phyloP scores from a whole-genome alignment of 1,140 invertebrate species.

The Venustaconcha ellipsiformis region DNA sequence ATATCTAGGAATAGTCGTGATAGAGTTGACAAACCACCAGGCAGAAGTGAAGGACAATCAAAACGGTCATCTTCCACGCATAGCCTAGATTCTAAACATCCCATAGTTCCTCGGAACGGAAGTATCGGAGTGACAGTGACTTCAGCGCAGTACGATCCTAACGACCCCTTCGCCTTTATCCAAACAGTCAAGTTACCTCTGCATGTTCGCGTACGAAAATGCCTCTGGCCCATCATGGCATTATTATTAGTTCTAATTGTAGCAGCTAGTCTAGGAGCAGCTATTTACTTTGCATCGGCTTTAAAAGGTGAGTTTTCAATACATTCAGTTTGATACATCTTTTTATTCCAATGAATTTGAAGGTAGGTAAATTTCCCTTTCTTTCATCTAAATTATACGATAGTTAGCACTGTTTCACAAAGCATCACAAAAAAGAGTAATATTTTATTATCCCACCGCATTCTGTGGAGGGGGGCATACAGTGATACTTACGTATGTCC shows the following conservation, averaged over 20 bases:
- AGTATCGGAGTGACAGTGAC: constrained; percentile 27
- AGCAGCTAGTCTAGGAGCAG: constrained; percentile 21
- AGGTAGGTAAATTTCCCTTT: too few relatives aligned
- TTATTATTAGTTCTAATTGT: constrained; percentile 22
- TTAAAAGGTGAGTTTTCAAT: constrained; percentile 15
- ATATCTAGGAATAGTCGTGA: constrained; percentile 9
- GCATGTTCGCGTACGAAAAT: constrained; percentile 17
- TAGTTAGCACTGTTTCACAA: too few relatives aligned
- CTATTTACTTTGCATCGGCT: constrained; percentile 27
- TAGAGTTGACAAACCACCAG: constrained; percentile 1
- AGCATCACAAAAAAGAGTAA: too few relatives aligned
- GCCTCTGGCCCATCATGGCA: constrained; percentile 11
- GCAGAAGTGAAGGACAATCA: neutral
- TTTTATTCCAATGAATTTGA: too few relatives aligned
- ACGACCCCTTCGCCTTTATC: constrained; percentile 30
- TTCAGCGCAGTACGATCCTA: constrained; percentile 22
- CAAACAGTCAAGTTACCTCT: constrained; percentile 26
- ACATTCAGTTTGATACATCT: too few relatives aligned
- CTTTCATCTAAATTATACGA: too few relatives aligned
- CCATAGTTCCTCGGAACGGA: constrained; percentile 14
- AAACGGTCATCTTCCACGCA: neutral
- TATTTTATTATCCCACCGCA: too few relatives aligned
- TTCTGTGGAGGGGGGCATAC: too few relatives aligned
- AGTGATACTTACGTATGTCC: too few relatives aligned
- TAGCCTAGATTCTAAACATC: neutral